Conservation (phyloP, 2,797 vertebrate genomes). For the Anniella stebbinsi region DNA sequence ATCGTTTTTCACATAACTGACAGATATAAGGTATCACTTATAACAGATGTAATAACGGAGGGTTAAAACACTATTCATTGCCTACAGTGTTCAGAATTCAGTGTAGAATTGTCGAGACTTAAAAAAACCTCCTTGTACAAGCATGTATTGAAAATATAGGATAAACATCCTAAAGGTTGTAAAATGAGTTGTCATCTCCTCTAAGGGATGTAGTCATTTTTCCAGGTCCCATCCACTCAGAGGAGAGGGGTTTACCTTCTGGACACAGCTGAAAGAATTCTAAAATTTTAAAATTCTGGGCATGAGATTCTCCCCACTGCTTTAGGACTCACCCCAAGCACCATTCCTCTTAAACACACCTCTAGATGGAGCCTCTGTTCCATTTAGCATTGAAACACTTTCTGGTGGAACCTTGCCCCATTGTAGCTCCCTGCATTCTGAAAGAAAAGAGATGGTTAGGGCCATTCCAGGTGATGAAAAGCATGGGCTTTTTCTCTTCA, state of each 20-base stretch:
- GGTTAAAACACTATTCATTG: neutral
- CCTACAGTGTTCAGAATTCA: neutral
- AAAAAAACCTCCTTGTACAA: neutral
- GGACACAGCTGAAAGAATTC: conserved; percentile 23
- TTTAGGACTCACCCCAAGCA: conserved; percentile 32
- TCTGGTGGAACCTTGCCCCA: neutral
- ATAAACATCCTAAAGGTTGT: neutral
- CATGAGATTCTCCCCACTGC: neutral
- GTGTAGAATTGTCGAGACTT: neutral
- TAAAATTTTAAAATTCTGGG: conserved; percentile 24
- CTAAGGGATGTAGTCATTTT: neutral
- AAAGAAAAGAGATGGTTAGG: conserved; percentile 4
- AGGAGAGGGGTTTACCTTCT: neutral
- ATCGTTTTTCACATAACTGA: neutral
- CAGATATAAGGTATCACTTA: neutral
- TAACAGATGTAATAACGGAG: neutral
- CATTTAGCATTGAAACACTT: neutral
- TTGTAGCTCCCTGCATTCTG: neutral
- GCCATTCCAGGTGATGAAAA: neutral
- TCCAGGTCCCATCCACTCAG: neutral
- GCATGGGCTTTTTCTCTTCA: neutral
- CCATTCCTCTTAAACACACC: conserved; percentile 20
- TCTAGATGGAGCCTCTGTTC: conserved; percentile 18
- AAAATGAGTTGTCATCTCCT: neutral
- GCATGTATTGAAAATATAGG: neutral